Base-by-base conservation (phyloP, 2,113 vertebrate genomes). In the Aramus guarauna region DNA sequence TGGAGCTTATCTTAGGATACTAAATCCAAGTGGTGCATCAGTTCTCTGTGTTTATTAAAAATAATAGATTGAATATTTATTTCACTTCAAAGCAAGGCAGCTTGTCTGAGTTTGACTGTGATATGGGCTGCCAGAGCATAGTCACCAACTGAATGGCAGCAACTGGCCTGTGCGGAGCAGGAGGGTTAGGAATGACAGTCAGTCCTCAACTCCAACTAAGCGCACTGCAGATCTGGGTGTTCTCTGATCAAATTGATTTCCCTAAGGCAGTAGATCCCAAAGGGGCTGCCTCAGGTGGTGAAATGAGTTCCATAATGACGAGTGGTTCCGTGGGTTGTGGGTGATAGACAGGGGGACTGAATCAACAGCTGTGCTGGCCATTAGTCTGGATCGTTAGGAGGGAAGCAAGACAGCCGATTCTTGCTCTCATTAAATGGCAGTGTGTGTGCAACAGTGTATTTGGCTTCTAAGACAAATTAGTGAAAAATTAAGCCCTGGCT, bases 351-450 rank as follows among this genome's bases (percentile, higher is more conserved):
- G 27, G 19, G 59, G 20, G 12, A 6, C 6, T 22, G 29, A 34
- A 55, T 37, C 37, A 39, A 86, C n/a, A 52, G 56, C 39, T 30
- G 14, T 2, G 0, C 37, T 56, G 26, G 55, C 26, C 1, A 0
- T 52, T 80, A 14, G 0, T 72, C 24, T n/a, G 29, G 48, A 52
- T n/a, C n/a, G 22, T 36, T 56, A 43, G 41, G 39, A 76, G 22
- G 17, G 26, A 87, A 56, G 47, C 21, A 59, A 34, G 72, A 4
- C 4, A 0, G 1, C n/a, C n/a, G 6, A n/a, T 45, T 89, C 63
- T 34, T 50, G 39, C 29, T 52, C 7, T 85, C 30, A 59, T 83
- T 48, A 62, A 77, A 45, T 59, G 50, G 34, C 16, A n/a, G 30
- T n/a, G 9, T 32, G 37, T 50, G 41, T 73, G n/a, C 17, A 56